Percentiles rank a stretch among this genome's conserved stretches.
Evolutionary conservation across 2,113 vertebrate genomes (phyloP).

Genomic region (Myotis davidii): DNA sequence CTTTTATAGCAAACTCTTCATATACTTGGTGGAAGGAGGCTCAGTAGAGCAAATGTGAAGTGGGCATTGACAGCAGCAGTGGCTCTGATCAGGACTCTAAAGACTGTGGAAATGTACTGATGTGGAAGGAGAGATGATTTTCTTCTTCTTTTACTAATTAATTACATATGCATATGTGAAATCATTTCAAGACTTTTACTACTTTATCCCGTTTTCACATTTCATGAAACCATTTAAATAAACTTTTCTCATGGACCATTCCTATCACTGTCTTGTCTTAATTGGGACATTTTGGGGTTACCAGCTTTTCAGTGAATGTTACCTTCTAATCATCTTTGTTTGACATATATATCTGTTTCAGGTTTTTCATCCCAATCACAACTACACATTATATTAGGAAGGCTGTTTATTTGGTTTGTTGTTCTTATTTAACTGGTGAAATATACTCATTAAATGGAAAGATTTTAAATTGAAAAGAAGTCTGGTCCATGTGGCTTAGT

Average conservation of each 20-base stretch:
- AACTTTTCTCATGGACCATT: background rate
- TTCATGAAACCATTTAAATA: conserved; percentile 21
- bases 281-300: background rate
- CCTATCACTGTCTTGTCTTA: background rate
- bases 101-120: background rate
- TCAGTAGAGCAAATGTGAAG: background rate
- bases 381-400: background rate
- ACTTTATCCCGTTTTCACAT: background rate
- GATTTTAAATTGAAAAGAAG: background rate
- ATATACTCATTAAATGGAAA: conserved; percentile 27
- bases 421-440: background rate
- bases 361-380: background rate
- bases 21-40: too few species aligned
- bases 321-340: background rate
- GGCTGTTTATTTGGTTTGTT: background rate
- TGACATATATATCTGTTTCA: background rate
- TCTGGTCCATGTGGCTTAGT: too few species aligned
- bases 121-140: background rate
- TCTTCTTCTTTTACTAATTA: background rate
- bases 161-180: conserved; percentile 10
- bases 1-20: background rate
- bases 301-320: background rate
- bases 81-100: background rate
- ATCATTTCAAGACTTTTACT: background rate
- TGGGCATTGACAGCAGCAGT: background rate